phyloP scores from a whole-genome alignment of 1,140 invertebrate species.

The Parasteatoda tepidariorum region DNA sequence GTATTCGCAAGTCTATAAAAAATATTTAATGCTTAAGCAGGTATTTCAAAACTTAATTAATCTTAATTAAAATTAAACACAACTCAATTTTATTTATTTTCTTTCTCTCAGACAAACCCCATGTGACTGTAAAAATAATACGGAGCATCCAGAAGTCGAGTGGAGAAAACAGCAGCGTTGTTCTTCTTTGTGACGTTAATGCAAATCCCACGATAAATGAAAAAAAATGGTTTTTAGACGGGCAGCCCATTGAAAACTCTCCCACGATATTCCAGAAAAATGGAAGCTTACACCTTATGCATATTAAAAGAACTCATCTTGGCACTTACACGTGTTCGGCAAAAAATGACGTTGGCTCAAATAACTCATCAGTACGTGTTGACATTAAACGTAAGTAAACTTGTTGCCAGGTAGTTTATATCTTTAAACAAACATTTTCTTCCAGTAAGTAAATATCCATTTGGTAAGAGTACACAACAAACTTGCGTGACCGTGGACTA shows the following conservation, averaged over 20 bases:
- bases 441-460: too few relatives aligned
- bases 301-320: neutral
- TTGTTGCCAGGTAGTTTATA: too few relatives aligned
- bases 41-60: too few relatives aligned
- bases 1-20: too few relatives aligned
- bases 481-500: too few relatives aligned
- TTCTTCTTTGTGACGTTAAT: neutral
- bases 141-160: neutral
- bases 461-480: too few relatives aligned
- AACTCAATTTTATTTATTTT: neutral
- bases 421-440: too few relatives aligned
- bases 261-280: neutral
- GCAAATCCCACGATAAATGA: neutral
- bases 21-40: too few relatives aligned
- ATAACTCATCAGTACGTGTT: neutral
- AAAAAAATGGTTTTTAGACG: slow-evolving; percentile 1
- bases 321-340: slow-evolving; percentile 12
- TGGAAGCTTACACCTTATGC: neutral
- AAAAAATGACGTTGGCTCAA: neutral
- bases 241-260: neutral
- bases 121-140: neutral
- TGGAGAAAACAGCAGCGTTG: neutral
- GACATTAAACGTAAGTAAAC: slow-evolving; percentile 16
- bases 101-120: slow-evolving; percentile 3
- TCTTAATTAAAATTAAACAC: neutral